Conservation (phyloP, 2,113 vertebrate genomes). For the Sebastes schlegelii region DNA sequence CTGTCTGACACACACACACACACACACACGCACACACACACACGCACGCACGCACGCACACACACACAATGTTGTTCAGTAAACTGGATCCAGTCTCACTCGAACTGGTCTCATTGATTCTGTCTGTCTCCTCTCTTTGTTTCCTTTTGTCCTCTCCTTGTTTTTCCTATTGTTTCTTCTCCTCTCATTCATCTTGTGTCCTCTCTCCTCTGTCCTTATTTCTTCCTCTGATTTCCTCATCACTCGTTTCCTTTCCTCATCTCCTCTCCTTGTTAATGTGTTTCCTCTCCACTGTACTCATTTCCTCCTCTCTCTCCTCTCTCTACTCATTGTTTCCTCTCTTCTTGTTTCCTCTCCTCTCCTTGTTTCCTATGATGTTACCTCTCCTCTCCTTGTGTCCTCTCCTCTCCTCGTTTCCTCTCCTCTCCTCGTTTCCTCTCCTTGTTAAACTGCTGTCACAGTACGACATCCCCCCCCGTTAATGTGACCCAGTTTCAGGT, state of each 20-base stretch:
- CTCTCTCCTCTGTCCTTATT: neutral
- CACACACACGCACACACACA: constrained; percentile 12
- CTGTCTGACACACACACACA: constrained; percentile 23
- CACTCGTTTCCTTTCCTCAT: neutral
- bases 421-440: neutral
- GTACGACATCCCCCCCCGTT: neutral
- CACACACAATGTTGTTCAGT: no score
- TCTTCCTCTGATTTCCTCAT: no score
- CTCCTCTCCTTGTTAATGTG: neutral
- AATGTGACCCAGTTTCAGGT: constrained; percentile 63
- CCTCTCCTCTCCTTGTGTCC: neutral
- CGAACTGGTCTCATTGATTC: no score
- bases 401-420: neutral
- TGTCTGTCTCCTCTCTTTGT: no score
- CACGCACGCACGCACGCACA: neutral
- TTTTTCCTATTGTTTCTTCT: neutral
- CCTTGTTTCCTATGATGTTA: no score
- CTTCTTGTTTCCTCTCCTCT: no score
- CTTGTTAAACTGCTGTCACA: no score
- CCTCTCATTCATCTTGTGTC: neutral
- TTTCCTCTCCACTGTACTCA: neutral
- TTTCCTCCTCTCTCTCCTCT: neutral
- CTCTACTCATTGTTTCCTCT: no score
- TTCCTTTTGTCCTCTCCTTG: no score
- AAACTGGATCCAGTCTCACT: no score